Evolutionary conservation across 1,140 invertebrate species (phyloP), one percentile per base, ranked within the genome.

Genomic region (Diabrotica undecimpunctata): DNA sequence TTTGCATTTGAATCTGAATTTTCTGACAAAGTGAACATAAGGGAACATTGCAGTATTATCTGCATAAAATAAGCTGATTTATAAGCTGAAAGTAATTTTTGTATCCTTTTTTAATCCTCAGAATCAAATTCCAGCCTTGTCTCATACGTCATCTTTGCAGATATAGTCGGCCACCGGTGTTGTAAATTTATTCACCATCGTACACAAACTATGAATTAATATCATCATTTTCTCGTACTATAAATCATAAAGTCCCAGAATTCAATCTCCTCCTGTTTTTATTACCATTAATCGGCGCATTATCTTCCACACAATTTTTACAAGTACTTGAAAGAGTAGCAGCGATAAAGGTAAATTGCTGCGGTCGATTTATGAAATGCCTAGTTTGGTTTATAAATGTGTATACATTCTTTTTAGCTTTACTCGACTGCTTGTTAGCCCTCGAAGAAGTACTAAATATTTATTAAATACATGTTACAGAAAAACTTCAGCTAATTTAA

Each of bases 201-300:
- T 10, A 46, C 8, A 46, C 8, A 46, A 46, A 46, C 41, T n/a
- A 46, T 8, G 41, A 46, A 46, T 10, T 46, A 46, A 10, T 46
- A 46, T 46, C 41, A 46, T 46, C 8, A 46, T 46, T 46, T 46
- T 10, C 41, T n/a, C n/a, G 41, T 46, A n/a, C 41, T 46, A 46
- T 46, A 63, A 66, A 70, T 62, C 66, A 65, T 65, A 65, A 57
- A 57, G 60, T 46, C 55, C 55, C 53, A 46, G 63, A 64, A 70
- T 70, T 70, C 61, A 70, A 70, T 65, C 59, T 60, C 51, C 66
- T 52, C 55, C 69, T 53, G 68, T 65, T 70, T 67, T 67, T 68
- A 66, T 66, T 66, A 63, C 65, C 57, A 36, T 50, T 59, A 59
- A 59, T 59, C 35, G 57, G 41, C 57, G 57, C 11, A 59, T 59